Conservation (phyloP, 2,888 invertebrate genomes). For the Itoplectis maculator region DNA sequence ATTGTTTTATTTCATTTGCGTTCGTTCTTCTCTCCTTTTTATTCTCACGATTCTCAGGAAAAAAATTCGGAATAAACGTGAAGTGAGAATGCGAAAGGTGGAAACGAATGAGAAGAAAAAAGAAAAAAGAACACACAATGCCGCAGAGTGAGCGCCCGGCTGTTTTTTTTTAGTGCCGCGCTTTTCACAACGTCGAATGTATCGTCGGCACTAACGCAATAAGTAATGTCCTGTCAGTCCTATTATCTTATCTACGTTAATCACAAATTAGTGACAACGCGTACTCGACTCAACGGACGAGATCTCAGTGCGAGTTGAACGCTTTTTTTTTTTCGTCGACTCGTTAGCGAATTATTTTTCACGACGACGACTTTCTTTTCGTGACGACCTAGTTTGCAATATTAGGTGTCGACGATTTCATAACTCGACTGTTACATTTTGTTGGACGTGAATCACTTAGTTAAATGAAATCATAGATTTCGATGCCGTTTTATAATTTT, state of each 20-base stretch:
- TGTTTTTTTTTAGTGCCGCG: slow-evolving; percentile 32
- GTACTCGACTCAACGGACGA: slow-evolving; percentile 47
- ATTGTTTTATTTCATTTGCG: slow-evolving; percentile 58
- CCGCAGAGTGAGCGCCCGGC: neutral
- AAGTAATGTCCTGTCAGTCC: slow-evolving; percentile 81
- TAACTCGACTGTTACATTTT: slow-evolving; percentile 3
- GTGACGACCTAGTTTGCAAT: slow-evolving; percentile 3
- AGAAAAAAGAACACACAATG: slow-evolving; percentile 17
- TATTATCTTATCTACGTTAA: slow-evolving; percentile 80
- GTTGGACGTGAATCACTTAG: neutral
- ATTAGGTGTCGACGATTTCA: slow-evolving; percentile 43
- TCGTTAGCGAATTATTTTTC: slow-evolving; percentile 50
- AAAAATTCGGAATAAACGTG: slow-evolving; percentile 17
- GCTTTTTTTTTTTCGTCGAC: slow-evolving; percentile 62
- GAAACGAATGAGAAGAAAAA: slow-evolving; percentile 34
- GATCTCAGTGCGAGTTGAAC: slow-evolving; percentile 63
- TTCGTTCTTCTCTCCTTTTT: slow-evolving; percentile 3
- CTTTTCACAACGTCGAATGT: slow-evolving; percentile 42
- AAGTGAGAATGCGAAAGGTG: neutral
- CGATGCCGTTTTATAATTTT: neutral
- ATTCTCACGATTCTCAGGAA: neutral
- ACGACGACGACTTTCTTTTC: neutral
- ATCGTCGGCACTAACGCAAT: slow-evolving; percentile 76
- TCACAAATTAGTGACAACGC: slow-evolving; percentile 77
- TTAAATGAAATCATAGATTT: neutral